A percentile compares a stretch with the other conserved stretches of the same genome.
phyloP scores from a whole-genome alignment of 2,888 invertebrate species.

The Nezara viridula region DNA sequence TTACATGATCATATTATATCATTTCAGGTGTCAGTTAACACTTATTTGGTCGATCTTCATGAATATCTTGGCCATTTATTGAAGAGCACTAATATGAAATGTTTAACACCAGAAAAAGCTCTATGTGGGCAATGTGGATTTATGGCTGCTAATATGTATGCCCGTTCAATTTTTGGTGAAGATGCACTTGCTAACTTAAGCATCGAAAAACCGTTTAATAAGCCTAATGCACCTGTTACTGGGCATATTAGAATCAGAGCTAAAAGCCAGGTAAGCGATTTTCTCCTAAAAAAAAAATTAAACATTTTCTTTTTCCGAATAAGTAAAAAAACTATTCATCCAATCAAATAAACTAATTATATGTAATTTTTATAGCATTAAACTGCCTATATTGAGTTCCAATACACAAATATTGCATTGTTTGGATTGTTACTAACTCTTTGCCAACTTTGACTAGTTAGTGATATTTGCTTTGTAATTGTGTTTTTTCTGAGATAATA shows the following conservation, averaged over 20 bases:
- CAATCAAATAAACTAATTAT: too few relatives aligned
- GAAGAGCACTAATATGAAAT: conserved; percentile 98
- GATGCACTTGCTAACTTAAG: conserved; percentile 99
- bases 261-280: conserved; percentile 87
- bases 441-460: too few relatives aligned
- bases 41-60: conserved; percentile 90
- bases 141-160: conserved; percentile 99
- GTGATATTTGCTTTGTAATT: too few relatives aligned
- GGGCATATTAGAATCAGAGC: conserved; percentile 98
- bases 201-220: conserved; percentile 94
- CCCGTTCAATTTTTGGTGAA: conserved; percentile 97
- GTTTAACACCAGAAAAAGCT: conserved; percentile 83
- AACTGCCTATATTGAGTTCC: too few relatives aligned
- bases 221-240: conserved; percentile 88
- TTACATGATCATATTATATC: neutral
- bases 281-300: neutral
- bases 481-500: too few relatives aligned
- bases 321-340: too few relatives aligned
- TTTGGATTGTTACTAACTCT: too few relatives aligned
- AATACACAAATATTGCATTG: too few relatives aligned
- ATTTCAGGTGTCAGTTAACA: conserved; percentile 85
- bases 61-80: conserved; percentile 94
- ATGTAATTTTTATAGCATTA: too few relatives aligned
- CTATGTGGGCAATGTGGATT: conserved; percentile 98
- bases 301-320: too few relatives aligned